Conservation (phyloP, 1,140 invertebrate genomes). For the Anoplophora glabripennis region DNA sequence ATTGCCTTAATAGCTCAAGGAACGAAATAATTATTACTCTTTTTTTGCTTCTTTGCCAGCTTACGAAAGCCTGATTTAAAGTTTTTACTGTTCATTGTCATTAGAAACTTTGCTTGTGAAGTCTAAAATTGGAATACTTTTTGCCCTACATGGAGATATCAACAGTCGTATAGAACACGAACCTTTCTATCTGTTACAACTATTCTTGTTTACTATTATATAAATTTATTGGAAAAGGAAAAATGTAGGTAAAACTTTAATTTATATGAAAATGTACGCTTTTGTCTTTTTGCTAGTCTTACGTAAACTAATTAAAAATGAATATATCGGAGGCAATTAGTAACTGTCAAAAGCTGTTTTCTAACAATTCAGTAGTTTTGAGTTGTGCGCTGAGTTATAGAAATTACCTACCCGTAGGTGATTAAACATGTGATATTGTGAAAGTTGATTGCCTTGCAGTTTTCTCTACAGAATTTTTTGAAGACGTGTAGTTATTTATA, state of each 20-base stretch:
- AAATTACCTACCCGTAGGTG: constrained; percentile 21
- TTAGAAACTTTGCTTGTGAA: no score
- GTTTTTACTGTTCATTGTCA: no score
- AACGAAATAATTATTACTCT: no score
- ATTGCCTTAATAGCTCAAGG: no score
- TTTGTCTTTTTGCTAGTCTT: not conserved
- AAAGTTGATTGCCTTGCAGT: constrained; percentile 35
- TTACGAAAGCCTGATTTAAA: no score
- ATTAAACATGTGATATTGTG: constrained; percentile 27
- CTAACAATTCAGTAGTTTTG: constrained; percentile 8
- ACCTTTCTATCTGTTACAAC: constrained; percentile 1
- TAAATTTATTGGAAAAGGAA: not conserved
- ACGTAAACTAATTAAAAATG: not conserved
- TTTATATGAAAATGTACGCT: not conserved
- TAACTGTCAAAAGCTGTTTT: not conserved
- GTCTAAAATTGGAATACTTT: no score
- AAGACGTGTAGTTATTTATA: not conserved
- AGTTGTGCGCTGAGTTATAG: constrained; percentile 14
- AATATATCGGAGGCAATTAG: not conserved
- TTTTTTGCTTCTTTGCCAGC: no score
- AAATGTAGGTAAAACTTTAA: not conserved
- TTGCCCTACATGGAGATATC: not conserved
- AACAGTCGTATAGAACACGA: constrained; percentile 4
- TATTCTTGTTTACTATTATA: not conserved
- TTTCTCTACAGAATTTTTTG: constrained; percentile 25